Conservation (phyloP, 2,888 invertebrate genomes). For the Tuberolachnus salignus region DNA sequence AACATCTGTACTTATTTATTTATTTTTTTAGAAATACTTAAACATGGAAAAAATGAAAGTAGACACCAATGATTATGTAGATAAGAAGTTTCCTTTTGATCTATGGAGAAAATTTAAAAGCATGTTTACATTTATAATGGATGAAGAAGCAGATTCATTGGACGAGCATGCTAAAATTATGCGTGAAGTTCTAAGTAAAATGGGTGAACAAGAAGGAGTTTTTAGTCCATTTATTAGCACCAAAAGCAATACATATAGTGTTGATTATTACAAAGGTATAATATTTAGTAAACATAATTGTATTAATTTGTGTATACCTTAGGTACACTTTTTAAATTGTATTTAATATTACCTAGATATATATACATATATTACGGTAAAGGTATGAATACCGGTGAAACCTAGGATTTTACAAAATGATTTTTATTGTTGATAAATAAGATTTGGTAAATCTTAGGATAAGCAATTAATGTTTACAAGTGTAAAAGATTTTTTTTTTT, state of each 20-base stretch:
- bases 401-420: too few relatives aligned
- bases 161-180: conserved; percentile 54
- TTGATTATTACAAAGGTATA: conserved; percentile 51
- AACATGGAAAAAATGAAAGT: conserved; percentile 41
- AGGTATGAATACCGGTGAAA: too few relatives aligned
- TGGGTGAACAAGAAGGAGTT: conserved; percentile 53
- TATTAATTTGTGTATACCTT: neutral
- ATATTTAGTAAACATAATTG: neutral
- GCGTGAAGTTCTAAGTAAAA: conserved; percentile 51
- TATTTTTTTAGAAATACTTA: neutral
- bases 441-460: too few relatives aligned
- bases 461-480: too few relatives aligned
- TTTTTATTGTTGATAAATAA: too few relatives aligned
- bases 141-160: conserved; percentile 51
- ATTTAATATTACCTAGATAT: neutral
- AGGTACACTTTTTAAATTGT: neutral
- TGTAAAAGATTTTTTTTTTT: too few relatives aligned
- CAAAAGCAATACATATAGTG: conserved; percentile 30
- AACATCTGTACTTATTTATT: neutral
- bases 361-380: too few relatives aligned
- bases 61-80: neutral
- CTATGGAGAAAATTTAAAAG: conserved; percentile 53
- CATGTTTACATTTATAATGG: conserved; percentile 54
- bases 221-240: conserved; percentile 42
- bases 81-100: conserved; percentile 50